Evolutionary conservation across 1,140 invertebrate genomes (phyloP), one percentile per base, ranked within the genome.

Genomic region (Gerris buenoi): DNA sequence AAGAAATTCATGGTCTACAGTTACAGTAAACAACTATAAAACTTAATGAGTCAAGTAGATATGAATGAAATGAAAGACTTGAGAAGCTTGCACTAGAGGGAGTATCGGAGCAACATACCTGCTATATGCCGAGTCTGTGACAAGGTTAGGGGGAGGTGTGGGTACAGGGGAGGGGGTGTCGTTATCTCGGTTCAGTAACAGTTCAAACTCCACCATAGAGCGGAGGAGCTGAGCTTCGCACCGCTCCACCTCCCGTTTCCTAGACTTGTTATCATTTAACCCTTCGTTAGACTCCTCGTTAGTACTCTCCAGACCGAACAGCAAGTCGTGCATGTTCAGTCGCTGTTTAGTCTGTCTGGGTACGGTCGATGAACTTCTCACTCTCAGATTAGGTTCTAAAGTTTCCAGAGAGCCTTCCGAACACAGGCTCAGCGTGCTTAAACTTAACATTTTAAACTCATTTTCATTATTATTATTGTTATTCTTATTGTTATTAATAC

Each of bases 81-180:
- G 18, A 46, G 18, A 46, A 10, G 33, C 33, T 10, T 46, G 33
- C 33, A 46, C 18, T 10, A 46, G 5, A 46, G 18, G 18, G 18
- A 18, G 18, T 46, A 46, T 46, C 18, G 5, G 18, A 18, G 18
- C 18, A 46, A 66, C 72, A 78, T 73, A 87, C 86, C 85, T 86
- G 78, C 84, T 85, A 70, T 87, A 87, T 1, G 85, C 85, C 0
- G 86, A 87, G 74, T 87, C 85, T 0, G 77, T 81, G 68, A 81
- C 84, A 27, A 79, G 71, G 68, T 79, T 79, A 18, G 69, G 64
- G 69, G 69, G 58, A 61, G 62, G 68, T 27, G 29, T 65, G 61
- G 63, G 25, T 62, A 63, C 27, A 58, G 27, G 65, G 27, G 56
- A 65, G 65, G 33, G 67, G 56, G 26, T 33, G 63, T 33, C 58